Evolutionary conservation across 2,888 invertebrate genomes (phyloP).

Genomic region (Athalia circularis): DNA sequence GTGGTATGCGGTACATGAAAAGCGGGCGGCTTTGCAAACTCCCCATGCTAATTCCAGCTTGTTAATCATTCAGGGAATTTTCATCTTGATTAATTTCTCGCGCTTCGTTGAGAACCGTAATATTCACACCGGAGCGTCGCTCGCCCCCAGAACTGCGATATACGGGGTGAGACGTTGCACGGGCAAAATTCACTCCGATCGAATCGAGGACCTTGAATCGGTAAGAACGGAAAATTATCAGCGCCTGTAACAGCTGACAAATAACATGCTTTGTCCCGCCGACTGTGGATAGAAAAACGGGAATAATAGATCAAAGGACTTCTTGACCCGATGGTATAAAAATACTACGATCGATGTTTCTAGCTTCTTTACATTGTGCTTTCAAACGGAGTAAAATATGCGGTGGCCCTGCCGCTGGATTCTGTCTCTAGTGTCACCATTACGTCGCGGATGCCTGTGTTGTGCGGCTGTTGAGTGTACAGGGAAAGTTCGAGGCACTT

Average conservation of each 20-base stretch:
- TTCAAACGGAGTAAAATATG: neutral
- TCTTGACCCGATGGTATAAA: slow-evolving; percentile 8
- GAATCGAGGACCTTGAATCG: no score
- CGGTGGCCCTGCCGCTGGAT: neutral
- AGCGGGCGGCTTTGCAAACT: neutral
- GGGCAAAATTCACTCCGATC: neutral
- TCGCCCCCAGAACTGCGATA: neutral
- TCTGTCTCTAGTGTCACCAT: slow-evolving; percentile 22
- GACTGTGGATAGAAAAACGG: neutral
- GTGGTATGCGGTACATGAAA: neutral
- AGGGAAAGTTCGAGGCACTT: no score
- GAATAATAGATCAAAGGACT: neutral
- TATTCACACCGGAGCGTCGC: slow-evolving; percentile 36
- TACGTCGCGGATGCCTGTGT: slow-evolving; percentile 10
- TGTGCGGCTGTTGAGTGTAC: no score
- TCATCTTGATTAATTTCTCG: slow-evolving; percentile 43
- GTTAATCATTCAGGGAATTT: no score
- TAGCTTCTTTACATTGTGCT: neutral
- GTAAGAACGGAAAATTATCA: no score
- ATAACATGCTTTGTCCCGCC: neutral
- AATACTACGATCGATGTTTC: slow-evolving; percentile 24
- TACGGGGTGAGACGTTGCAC: slow-evolving; percentile 8
- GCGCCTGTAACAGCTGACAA: neutral
- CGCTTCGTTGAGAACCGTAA: slow-evolving; percentile 45
- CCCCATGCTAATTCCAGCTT: slow-evolving; percentile 24